These are phyloP conservation scores for Mya arenaria DNA, from an alignment of 1,140 invertebrate genomes.

Conservation along the genomic window DNA sequence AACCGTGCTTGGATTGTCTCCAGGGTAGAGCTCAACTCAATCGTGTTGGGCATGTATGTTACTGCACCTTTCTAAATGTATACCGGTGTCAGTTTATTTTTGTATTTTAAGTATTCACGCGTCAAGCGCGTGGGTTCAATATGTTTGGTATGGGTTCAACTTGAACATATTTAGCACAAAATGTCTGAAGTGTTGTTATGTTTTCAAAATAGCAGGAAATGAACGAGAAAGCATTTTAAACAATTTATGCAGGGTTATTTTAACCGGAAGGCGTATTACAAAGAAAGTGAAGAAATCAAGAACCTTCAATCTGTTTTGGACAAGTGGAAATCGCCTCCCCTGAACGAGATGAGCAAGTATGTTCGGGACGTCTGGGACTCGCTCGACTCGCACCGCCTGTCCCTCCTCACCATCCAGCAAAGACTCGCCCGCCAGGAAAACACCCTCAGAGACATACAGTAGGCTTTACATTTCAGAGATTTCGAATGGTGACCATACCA, in stretches of 20 bases:
- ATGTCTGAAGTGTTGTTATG: too few relatives aligned
- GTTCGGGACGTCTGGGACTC: slow-evolving; percentile 67
- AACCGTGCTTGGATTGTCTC: slow-evolving; percentile 76
- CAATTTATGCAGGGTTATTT: neutral
- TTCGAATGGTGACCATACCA: too few relatives aligned
- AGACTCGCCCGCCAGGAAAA: slow-evolving; percentile 72
- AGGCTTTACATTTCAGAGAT: too few relatives aligned
- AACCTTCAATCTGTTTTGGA: slow-evolving; percentile 67
- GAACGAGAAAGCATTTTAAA: too few relatives aligned
- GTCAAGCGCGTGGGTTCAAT: too few relatives aligned
- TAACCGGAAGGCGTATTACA: slow-evolving; percentile 56
- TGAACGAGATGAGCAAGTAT: slow-evolving; percentile 70
- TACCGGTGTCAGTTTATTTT: too few relatives aligned
- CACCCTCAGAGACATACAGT: slow-evolving; percentile 68
- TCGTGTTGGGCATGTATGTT: too few relatives aligned
- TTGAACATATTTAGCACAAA: too few relatives aligned
- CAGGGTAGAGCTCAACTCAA: slow-evolving; percentile 73
- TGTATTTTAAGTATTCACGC: too few relatives aligned
- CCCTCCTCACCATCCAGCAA: slow-evolving; percentile 68
- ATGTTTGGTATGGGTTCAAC: too few relatives aligned
- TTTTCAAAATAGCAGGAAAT: too few relatives aligned
- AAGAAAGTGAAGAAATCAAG: slow-evolving; percentile 69
- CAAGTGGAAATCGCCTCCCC: slow-evolving; percentile 72
- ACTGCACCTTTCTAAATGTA: too few relatives aligned
- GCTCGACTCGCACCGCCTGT: slow-evolving; percentile 68